These are phyloP conservation scores for Thryonomys swinderianus DNA, from an alignment of 2,113 vertebrate genomes.

Conservation along the genomic window DNA sequence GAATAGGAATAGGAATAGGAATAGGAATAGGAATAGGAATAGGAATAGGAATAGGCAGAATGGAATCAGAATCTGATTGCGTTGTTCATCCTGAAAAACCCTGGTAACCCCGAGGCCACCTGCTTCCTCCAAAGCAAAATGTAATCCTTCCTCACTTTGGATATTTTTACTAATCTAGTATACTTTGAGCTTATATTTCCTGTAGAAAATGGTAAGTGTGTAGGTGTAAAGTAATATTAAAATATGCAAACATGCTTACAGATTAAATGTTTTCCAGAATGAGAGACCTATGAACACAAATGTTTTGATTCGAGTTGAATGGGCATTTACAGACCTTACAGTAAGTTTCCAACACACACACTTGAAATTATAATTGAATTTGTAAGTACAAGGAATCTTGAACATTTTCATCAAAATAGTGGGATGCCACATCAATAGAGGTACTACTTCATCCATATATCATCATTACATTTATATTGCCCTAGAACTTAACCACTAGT, in stretches of 20 bases:
- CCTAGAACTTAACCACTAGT: neutral
- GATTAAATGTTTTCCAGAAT: neutral
- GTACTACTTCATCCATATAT: neutral
- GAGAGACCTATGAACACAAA: neutral
- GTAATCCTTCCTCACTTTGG: neutral
- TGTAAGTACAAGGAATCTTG: neutral
- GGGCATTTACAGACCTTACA: neutral
- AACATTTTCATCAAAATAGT: neutral
- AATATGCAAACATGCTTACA: neutral
- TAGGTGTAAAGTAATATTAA: neutral
- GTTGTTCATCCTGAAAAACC: neutral
- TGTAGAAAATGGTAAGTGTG: neutral
- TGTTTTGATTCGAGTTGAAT: constrained; percentile 25
- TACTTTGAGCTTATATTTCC: neutral
- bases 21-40: too few relatives aligned
- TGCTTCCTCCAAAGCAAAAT: neutral
- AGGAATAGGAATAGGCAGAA: too few relatives aligned
- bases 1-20: too few relatives aligned
- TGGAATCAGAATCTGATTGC: too few relatives aligned
- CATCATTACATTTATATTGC: neutral
- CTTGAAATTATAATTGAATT: constrained; percentile 26
- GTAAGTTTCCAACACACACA: neutral
- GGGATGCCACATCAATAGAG: neutral
- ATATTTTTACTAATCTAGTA: neutral
- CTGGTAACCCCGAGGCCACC: fast-evolving